A percentile compares a stretch with the other conserved stretches of the same genome.
These are phyloP conservation scores for Lucifuga dentata DNA, from an alignment of 2,113 vertebrate species.

Conservation along the genomic window DNA sequence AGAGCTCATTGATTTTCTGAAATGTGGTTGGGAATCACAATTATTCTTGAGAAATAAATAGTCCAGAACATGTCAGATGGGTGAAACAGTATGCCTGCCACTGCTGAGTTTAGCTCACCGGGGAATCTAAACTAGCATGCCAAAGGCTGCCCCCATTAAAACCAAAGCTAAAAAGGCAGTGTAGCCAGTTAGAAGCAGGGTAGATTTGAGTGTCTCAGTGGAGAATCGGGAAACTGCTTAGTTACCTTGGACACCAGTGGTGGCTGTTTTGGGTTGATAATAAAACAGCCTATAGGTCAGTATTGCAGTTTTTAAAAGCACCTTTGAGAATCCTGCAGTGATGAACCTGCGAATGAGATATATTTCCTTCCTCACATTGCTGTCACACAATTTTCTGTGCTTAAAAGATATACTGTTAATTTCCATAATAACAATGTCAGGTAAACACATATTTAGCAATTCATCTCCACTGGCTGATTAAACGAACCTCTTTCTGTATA, in stretches of 20 bases:
- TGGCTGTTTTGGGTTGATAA: constrained; percentile 48
- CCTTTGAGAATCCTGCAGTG: constrained; percentile 15
- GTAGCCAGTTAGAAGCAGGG: neutral
- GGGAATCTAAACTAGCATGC: constrained; percentile 48
- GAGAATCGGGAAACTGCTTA: constrained; percentile 32
- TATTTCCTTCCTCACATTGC: constrained; percentile 14
- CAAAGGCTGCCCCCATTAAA: constrained; percentile 43
- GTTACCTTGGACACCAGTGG: constrained; percentile 41
- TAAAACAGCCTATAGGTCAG: constrained; percentile 41
- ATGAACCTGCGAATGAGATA: constrained; percentile 24
- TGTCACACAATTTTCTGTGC: constrained; percentile 1
- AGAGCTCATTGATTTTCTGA: constrained; percentile 61
- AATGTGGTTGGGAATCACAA: constrained; percentile 67
- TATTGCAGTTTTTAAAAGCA: constrained; percentile 18
- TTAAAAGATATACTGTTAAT: constrained; percentile 8
- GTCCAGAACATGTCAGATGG: constrained; percentile 49
- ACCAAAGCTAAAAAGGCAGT: constrained; percentile 26
- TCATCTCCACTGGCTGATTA: constrained; percentile 31
- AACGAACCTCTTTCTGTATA: constrained; percentile 11
- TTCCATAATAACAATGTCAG: neutral
- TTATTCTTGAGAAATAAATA: constrained; percentile 54
- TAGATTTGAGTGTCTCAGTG: constrained; percentile 5
- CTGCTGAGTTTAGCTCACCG: constrained; percentile 45
- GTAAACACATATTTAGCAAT: constrained; percentile 30
- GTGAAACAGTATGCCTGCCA: constrained; percentile 45